Evolutionary conservation across 2,113 vertebrate species (phyloP).

Genomic region (Thoracochromis brauschi): DNA sequence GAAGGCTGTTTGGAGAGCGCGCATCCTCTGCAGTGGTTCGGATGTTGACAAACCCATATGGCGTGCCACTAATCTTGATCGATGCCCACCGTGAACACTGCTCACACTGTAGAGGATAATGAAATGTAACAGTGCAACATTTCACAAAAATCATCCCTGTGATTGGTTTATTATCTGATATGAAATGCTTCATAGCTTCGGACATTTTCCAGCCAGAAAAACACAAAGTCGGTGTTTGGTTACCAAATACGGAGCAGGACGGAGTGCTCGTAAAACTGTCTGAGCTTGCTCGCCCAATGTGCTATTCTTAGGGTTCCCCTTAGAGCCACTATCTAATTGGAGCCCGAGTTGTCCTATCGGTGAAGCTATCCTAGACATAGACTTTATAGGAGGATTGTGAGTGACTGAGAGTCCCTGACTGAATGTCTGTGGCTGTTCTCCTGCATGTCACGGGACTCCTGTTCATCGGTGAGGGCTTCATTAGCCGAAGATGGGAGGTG

Average conservation of each 20-base stretch:
- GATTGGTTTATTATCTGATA: constrained; percentile 32
- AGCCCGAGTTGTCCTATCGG: constrained; percentile 17
- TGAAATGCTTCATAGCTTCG: neutral
- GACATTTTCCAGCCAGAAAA: neutral
- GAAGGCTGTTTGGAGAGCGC: constrained; percentile 10
- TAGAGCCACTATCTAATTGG: constrained; percentile 57
- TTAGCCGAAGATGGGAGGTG: constrained; percentile 69
- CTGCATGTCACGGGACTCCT: constrained; percentile 58
- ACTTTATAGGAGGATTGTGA: constrained; percentile 31
- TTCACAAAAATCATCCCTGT: constrained; percentile 22
- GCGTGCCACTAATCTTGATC: constrained; percentile 47
- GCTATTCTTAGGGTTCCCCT: constrained; percentile 54
- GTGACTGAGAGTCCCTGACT: constrained; percentile 27
- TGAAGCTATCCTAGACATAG: constrained; percentile 18
- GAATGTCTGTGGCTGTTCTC: constrained; percentile 40
- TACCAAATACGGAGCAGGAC: constrained; percentile 2
- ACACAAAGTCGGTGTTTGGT: constrained; percentile 20
- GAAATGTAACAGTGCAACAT: constrained; percentile 27
- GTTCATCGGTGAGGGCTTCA: constrained; percentile 71
- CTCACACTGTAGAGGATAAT: constrained; percentile 27
- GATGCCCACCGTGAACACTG: constrained; percentile 26
- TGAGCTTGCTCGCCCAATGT: neutral
- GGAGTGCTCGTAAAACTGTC: constrained; percentile 23
- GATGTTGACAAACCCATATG: constrained; percentile 50
- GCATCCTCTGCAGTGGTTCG: constrained; percentile 15